Evolutionary conservation across 1,140 invertebrate species (phyloP).

Genomic region (Pseudomyrmex dendroicus): DNA sequence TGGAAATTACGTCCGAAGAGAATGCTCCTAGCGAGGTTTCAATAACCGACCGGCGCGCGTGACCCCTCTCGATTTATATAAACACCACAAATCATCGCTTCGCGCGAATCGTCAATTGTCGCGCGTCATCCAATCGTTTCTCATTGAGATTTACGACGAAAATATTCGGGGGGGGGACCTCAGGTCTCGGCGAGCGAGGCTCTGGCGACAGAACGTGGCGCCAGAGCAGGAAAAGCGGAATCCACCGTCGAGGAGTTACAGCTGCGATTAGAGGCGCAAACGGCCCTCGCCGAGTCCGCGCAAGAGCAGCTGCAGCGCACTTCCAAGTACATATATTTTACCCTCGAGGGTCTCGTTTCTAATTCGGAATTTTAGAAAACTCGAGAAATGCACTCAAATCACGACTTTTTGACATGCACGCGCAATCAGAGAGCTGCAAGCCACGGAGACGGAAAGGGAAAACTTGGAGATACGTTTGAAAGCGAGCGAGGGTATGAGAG

Average conservation of each 20-base stretch:
- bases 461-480: conserved; percentile 69
- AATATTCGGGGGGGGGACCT: neutral
- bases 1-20: no score
- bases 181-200: conserved; percentile 75
- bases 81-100: neutral
- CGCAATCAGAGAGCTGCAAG: conserved; percentile 68
- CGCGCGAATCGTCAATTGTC: neutral
- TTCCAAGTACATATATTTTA: conserved; percentile 52
- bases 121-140: neutral
- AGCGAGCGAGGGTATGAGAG: conserved; percentile 64
- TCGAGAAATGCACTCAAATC: neutral
- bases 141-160: neutral
- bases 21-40: no score
- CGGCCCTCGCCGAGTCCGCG: conserved; percentile 72
- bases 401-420: neutral
- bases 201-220: conserved; percentile 64
- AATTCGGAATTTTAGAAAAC: neutral
- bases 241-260: conserved; percentile 74
- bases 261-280: conserved; percentile 74
- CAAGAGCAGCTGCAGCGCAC: conserved; percentile 77
- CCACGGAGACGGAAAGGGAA: conserved; percentile 63
- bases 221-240: conserved; percentile 71
- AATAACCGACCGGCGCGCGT: no score
- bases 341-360: neutral
- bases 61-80: no score